A percentile compares a stretch with the other conserved stretches of the same genome.
Conservation (phyloP, 2,888 invertebrate genomes). For the Ormyrus rosae region DNA sequence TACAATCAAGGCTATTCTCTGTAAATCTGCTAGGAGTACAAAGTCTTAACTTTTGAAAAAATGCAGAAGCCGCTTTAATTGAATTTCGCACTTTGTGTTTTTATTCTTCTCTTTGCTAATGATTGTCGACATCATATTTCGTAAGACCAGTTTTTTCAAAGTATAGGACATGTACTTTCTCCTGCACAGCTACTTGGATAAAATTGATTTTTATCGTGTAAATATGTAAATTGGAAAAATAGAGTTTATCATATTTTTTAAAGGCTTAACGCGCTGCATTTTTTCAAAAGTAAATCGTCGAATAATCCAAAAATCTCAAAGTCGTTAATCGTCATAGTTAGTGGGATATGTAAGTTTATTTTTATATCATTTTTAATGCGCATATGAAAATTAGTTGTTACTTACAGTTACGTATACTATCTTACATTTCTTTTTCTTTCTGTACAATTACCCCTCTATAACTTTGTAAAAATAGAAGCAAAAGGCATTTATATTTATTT, state of each 20-base stretch:
- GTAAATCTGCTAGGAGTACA: constrained; percentile 33
- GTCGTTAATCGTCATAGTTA: neutral
- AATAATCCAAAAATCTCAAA: constrained; percentile 39
- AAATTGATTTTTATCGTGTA: neutral
- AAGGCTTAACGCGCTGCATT: constrained; percentile 7
- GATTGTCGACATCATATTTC: constrained; percentile 48
- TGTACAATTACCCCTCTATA: constrained; percentile 1
- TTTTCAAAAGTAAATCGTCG: constrained; percentile 26
- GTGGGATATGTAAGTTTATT: neutral
- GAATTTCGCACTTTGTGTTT: neutral
- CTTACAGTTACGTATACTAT: neutral
- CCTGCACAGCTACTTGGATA: neutral
- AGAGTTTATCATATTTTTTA: neutral
- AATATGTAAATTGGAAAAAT: constrained; percentile 33
- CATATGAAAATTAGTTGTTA: neutral
- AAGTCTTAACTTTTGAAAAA: constrained; percentile 45
- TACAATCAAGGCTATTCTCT: constrained; percentile 34
- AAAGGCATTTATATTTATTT: neutral
- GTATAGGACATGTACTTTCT: neutral
- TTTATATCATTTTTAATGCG: neutral
- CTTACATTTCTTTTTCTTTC: neutral
- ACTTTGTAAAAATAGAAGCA: constrained; percentile 10
- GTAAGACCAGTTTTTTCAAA: constrained; percentile 1
- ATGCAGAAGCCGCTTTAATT: constrained; percentile 28
- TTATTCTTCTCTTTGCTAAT: constrained; percentile 29